Base-by-base conservation (phyloP, 2,888 invertebrate genomes). In the Acanthococcus lagerstroemiae region DNA sequence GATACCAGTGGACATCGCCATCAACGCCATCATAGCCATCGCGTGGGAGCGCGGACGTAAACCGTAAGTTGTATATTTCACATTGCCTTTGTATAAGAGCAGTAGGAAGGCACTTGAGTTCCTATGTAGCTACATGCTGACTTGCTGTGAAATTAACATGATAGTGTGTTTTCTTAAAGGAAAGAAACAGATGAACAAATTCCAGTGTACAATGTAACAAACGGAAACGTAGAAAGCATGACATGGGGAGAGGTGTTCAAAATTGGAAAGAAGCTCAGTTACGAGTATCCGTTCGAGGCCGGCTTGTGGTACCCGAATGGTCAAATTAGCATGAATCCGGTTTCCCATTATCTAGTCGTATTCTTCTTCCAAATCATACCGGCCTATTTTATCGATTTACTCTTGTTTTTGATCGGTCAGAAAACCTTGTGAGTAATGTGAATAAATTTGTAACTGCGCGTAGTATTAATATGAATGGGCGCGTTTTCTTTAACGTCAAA, bases 241-340 rank as follows among this genome's bases (percentile, higher is more conserved):
- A 86, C 86, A 0, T 97, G 96, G 96, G 88, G 87, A 1, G 81
- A 85, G 66, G 85, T 90, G 48, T 79, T 94, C 68, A 83, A 85
- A 66, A 80, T 83, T 67, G 82, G 83, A 25, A 79, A 80, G 1
- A 72, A 79, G 65, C 80, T 82, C 70, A 79, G 85, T 0, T 80
- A 83, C 68, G 82, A 85, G 71, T 84, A 85, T 72, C 91, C 92
- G 0, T 84, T 89, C 74, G 85, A 87, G 66, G 80, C 86, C 12
- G 83, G 86, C 44, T 80, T 90, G 1, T 88, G 92, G 85, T 88
- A 86, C 75, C 88, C 87, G 0, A 86, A 86, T 5, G 90, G 90
- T 0, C 82, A 84, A 1, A 78, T 85, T 1, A 88, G 88, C 73
- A 81, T 82, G 7, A 87, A 81, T 57, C 83, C 82, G 72, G 73